phyloP scores from a whole-genome alignment of 1,140 invertebrate genomes.

The Intoshia linei region DNA sequence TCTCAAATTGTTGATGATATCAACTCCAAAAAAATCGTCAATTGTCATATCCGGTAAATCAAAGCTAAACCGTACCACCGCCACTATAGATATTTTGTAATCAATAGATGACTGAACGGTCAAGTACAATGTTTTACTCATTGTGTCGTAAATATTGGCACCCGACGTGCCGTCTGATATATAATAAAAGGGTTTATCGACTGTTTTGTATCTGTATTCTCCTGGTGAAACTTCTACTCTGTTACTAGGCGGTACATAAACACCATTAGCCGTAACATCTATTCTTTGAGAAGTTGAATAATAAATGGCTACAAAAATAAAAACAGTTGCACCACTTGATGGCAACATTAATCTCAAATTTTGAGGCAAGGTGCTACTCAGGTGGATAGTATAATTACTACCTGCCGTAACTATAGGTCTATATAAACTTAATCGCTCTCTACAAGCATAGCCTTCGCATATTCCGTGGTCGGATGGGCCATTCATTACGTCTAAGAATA shows the following conservation, averaged over 20 bases:
- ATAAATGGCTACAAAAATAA: slow-evolving; percentile 11
- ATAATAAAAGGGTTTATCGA: too few relatives aligned
- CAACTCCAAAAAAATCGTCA: slow-evolving; percentile 14
- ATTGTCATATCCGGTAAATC: slow-evolving; percentile 10
- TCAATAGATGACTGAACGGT: too few relatives aligned
- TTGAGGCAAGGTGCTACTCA: slow-evolving; percentile 12
- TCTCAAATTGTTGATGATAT: slow-evolving; percentile 13
- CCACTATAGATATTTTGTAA: too few relatives aligned
- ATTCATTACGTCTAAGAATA: slow-evolving; percentile 17
- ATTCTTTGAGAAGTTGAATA: slow-evolving; percentile 11
- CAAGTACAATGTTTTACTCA: too few relatives aligned
- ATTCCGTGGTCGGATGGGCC: slow-evolving; percentile 20
- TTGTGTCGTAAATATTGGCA: too few relatives aligned
- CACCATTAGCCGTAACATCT: slow-evolving; percentile 12
- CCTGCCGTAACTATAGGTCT: too few relatives aligned
- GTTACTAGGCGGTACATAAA: slow-evolving; percentile 11
- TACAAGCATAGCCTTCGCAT: slow-evolving; percentile 19
- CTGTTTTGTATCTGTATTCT: too few relatives aligned
- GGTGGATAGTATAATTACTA: slow-evolving; percentile 12
- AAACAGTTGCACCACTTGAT: slow-evolving; percentile 9
- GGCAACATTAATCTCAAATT: slow-evolving; percentile 11
- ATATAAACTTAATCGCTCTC: slow-evolving; percentile 13
- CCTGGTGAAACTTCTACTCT: too few relatives aligned
- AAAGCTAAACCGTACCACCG: too few relatives aligned
- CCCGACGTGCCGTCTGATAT: too few relatives aligned